These are phyloP conservation scores for Danaus melanippus DNA, from an alignment of 1,140 invertebrate genomes.

Conservation along the genomic window DNA sequence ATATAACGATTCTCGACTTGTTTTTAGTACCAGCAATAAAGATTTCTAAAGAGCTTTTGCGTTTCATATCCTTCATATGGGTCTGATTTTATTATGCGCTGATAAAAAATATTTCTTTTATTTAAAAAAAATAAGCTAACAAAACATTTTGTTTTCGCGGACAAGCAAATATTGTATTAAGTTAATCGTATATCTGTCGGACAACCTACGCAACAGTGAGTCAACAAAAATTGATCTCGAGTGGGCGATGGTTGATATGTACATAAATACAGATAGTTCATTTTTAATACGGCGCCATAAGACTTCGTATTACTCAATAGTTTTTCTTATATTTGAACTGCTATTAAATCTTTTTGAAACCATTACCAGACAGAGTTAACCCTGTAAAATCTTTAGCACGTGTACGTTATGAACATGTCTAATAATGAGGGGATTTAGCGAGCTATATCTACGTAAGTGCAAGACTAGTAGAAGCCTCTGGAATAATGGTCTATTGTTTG, in stretches of 20 bases:
- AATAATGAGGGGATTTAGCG: too few relatives aligned
- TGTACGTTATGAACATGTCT: too few relatives aligned
- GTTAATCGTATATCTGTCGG: constrained; percentile 1
- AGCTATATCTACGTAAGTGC: too few relatives aligned
- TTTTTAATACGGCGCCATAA: constrained; percentile 13
- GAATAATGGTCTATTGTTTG: constrained; percentile 7
- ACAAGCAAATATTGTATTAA: too few relatives aligned
- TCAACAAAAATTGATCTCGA: constrained; percentile 14
- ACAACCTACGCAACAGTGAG: constrained; percentile 16
- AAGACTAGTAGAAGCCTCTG: too few relatives aligned
- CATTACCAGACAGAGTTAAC: too few relatives aligned
- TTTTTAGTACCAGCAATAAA: constrained; percentile 20
- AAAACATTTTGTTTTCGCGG: too few relatives aligned
- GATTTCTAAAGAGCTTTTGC: constrained; percentile 15
- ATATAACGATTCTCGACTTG: constrained; percentile 12
- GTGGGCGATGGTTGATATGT: constrained; percentile 16
- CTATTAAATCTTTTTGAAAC: too few relatives aligned
- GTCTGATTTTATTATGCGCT: constrained; percentile 14
- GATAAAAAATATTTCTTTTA: neutral
- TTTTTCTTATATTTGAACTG: too few relatives aligned
- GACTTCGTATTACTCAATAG: too few relatives aligned
- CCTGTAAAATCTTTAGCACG: too few relatives aligned
- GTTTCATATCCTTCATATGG: constrained; percentile 21
- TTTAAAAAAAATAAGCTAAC: too few relatives aligned
- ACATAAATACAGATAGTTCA: constrained; percentile 14